Percentiles rank a stretch among this genome's conserved stretches.
Evolutionary conservation across 2,888 invertebrate genomes (phyloP).

Genomic region (Antheraea yamamai): DNA sequence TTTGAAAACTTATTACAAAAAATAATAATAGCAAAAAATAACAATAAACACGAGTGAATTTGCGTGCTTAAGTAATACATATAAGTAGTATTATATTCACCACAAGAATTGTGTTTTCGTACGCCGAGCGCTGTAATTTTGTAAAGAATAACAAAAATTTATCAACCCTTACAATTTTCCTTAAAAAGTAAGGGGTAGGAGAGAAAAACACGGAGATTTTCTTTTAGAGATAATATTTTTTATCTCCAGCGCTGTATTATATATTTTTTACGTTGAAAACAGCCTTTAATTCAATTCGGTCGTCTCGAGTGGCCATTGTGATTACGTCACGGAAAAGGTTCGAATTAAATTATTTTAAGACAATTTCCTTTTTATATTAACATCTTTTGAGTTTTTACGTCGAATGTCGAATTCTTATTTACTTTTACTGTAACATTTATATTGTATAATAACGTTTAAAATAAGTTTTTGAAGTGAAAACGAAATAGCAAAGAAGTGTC

Average conservation of each 20-base stretch:
- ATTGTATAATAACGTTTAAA: neutral
- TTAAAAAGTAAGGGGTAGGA: slow-evolving; percentile 8
- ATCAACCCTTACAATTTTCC: slow-evolving; percentile 20
- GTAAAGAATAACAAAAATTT: slow-evolving; percentile 12
- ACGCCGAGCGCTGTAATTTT: neutral
- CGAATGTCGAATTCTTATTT: neutral
- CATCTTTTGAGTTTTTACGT: neutral
- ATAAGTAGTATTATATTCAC: neutral
- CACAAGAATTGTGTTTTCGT: neutral
- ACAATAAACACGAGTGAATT: neutral
- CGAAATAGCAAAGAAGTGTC: no score
- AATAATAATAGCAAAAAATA: neutral
- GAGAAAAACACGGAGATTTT: slow-evolving; percentile 19
- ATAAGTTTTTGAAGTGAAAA: neutral
- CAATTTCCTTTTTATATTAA: neutral
- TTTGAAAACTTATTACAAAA: no score
- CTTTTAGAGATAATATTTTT: slow-evolving; percentile 20
- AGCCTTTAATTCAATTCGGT: slow-evolving; percentile 24
- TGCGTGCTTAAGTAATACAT: neutral
- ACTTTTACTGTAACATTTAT: neutral
- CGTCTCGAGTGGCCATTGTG: slow-evolving; percentile 18
- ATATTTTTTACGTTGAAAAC: slow-evolving; percentile 17
- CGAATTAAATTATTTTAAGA: slow-evolving; percentile 27
- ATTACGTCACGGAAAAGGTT: slow-evolving; percentile 16
- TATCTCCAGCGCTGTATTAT: slow-evolving; percentile 13